phyloP scores from a whole-genome alignment of 2,797 vertebrate genomes.

The Siniperca undulata region DNA sequence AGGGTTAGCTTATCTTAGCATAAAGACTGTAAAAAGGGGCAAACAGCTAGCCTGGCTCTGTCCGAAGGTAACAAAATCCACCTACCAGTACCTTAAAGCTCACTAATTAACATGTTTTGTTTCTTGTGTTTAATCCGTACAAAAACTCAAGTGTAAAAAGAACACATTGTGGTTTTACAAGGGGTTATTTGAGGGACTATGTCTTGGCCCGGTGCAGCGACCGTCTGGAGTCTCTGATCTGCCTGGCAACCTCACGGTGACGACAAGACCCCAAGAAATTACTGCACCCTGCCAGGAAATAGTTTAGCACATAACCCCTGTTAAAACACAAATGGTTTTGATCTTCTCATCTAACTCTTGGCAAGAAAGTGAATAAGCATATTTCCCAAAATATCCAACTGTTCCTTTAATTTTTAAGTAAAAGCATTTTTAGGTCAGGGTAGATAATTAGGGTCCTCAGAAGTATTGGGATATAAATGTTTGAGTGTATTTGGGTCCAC shows the following conservation, averaged over 20 bases:
- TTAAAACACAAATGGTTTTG: not conserved
- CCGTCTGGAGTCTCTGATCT: not conserved
- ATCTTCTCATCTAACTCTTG: not conserved
- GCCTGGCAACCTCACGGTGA: not conserved
- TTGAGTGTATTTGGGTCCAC: constrained; percentile 9
- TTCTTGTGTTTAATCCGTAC: not conserved
- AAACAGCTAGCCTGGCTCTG: not conserved
- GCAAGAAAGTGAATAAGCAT: not conserved
- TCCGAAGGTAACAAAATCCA: not conserved
- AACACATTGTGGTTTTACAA: not conserved
- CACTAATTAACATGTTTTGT: not conserved
- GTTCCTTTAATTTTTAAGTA: not conserved
- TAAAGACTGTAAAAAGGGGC: not conserved
- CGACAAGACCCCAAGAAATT: not conserved
- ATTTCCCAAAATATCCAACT: not conserved
- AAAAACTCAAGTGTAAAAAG: constrained; percentile 1
- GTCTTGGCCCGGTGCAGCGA: not conserved
- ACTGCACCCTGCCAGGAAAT: not conserved
- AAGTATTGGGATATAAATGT: not conserved
- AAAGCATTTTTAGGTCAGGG: not conserved
- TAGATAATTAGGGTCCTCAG: constrained; percentile 6
- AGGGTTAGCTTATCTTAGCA: not conserved
- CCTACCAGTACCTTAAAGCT: not conserved
- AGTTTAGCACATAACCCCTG: not conserved
- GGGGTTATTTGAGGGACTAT: constrained; percentile 8